Evolutionary conservation across 1,140 invertebrate species (phyloP).

Genomic region (Drosophila kohkoa): DNA sequence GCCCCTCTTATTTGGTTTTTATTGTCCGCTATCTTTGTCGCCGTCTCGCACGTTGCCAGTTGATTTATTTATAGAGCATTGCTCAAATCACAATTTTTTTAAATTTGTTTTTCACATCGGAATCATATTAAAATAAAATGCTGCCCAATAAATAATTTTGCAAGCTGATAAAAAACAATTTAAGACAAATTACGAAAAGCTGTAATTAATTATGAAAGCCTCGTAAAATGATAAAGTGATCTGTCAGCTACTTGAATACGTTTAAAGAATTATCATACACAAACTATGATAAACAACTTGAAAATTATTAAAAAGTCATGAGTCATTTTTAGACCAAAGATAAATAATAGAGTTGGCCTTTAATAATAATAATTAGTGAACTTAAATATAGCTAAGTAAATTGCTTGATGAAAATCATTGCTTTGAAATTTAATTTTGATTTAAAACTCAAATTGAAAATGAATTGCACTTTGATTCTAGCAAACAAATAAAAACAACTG

Average conservation of each 20-base stretch:
- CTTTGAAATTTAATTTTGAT: too few species aligned
- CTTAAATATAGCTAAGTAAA: too few species aligned
- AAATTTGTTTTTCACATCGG: neutral
- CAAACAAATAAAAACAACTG: too few species aligned
- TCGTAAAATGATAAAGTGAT: slow-evolving; percentile 1
- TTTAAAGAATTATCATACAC: neutral
- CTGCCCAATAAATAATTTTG: too few species aligned
- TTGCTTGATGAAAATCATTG: too few species aligned
- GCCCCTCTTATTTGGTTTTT: neutral
- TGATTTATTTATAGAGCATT: slow-evolving; percentile 73
- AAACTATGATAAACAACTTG: neutral
- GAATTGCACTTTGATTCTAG: too few species aligned
- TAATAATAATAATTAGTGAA: neutral
- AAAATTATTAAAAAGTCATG: neutral
- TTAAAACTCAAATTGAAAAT: too few species aligned
- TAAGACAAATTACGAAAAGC: neutral
- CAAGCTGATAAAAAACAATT: neutral
- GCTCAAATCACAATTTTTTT: slow-evolving; percentile 21
- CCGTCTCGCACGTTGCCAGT: slow-evolving; percentile 28
- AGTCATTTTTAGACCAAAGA: neutral
- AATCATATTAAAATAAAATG: neutral
- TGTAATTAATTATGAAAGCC: neutral
- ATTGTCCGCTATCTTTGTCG: slow-evolving; percentile 6
- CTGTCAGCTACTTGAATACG: neutral
- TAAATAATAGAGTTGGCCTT: neutral